These are phyloP conservation scores for Bagarius yarrelli DNA, from an alignment of 2,113 vertebrate genomes.

Conservation along the genomic window DNA sequence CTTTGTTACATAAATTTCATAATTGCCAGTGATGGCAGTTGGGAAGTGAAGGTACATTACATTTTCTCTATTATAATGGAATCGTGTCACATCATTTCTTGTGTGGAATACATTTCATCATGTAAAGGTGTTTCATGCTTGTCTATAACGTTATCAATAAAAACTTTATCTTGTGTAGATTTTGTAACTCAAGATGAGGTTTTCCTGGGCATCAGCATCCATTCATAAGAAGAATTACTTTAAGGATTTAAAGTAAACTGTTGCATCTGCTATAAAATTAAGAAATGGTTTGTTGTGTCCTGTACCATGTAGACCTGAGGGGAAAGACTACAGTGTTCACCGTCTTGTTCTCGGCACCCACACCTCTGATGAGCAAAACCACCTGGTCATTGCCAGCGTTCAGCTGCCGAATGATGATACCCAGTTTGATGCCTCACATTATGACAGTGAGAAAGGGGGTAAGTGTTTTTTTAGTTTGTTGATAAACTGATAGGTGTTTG, in stretches of 20 bases:
- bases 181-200: no score
- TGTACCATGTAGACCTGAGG: slow-evolving; percentile 81
- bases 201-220: no score
- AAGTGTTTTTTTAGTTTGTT: slow-evolving; percentile 3
- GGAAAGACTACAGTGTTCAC: slow-evolving; percentile 97
- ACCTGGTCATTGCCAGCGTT: slow-evolving; percentile 94
- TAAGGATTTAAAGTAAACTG: neutral
- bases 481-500: neutral
- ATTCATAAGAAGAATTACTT: neutral
- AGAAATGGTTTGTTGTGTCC: neutral
- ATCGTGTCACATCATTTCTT: neutral
- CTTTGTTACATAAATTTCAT: neutral
- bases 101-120: neutral
- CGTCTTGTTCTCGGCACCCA: slow-evolving; percentile 93
- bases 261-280: slow-evolving; percentile 1
- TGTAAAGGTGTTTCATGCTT: neutral
- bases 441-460: slow-evolving; percentile 99
- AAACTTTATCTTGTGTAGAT: neutral
- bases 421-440: slow-evolving; percentile 96
- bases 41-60: neutral
- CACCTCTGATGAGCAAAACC: slow-evolving; percentile 96
- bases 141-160: neutral
- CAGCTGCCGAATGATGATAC: slow-evolving; percentile 96
- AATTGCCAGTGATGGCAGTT: neutral
- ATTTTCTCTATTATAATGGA: neutral